These are phyloP conservation scores for Brachionus sp. DNA, from an alignment of 1,140 invertebrate species.

Conservation along the genomic window DNA sequence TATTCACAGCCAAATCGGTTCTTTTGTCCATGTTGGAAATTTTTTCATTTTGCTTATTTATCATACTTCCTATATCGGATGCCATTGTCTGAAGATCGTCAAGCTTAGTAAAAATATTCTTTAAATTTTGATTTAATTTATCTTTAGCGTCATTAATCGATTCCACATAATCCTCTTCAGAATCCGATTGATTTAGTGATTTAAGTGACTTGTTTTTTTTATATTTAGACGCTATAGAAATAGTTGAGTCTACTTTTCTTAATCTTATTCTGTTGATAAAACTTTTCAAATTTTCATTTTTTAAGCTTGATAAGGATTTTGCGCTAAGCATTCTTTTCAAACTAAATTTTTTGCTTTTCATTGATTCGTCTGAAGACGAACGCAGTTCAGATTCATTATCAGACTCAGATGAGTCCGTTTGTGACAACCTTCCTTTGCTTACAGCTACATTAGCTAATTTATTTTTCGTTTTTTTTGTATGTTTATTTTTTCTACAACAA, in stretches of 20 bases:
- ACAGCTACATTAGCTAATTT: not conserved
- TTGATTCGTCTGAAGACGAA: not conserved
- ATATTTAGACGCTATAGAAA: not conserved
- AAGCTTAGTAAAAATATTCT: not conserved
- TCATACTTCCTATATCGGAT: slow-evolving; percentile 5
- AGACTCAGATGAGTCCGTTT: not conserved
- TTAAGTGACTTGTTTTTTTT: not conserved
- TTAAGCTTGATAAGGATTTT: not conserved
- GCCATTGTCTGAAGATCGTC: slow-evolving; percentile 29
- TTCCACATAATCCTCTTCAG: not conserved
- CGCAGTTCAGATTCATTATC: not conserved
- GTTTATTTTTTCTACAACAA: not conserved
- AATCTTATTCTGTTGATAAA: not conserved
- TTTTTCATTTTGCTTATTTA: slow-evolving; percentile 26
- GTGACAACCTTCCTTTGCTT: not conserved
- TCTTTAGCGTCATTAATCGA: slow-evolving; percentile 7
- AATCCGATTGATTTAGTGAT: not conserved
- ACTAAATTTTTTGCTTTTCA: not conserved
- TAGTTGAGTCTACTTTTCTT: not conserved
- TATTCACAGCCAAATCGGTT: not conserved
- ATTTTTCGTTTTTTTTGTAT: not conserved
- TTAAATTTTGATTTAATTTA: slow-evolving; percentile 34
- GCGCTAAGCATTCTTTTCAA: not conserved
- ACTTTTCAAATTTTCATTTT: slow-evolving; percentile 14
- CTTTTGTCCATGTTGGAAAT: not conserved